Percentiles rank a stretch among this genome's conserved stretches.
phyloP scores from a whole-genome alignment of 2,888 invertebrate genomes.

The Cabera pusaria region DNA sequence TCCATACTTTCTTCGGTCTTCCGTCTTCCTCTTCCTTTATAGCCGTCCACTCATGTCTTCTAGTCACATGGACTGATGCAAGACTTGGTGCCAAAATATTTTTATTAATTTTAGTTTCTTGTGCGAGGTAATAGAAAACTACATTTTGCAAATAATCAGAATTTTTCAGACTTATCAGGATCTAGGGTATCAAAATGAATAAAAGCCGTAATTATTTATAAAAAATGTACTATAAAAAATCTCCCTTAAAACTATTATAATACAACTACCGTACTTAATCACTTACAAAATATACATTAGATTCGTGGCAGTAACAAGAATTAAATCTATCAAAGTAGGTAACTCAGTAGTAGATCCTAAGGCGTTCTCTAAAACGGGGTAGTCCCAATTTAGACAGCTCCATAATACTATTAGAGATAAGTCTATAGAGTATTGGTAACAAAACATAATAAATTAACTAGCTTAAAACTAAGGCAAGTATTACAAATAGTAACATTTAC shows the following conservation, averaged over 20 bases:
- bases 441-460: slow-evolving; percentile 41
- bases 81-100: no score
- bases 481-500: slow-evolving; percentile 19
- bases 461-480: slow-evolving; percentile 28
- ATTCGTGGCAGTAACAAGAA: slow-evolving; percentile 53
- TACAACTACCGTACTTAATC: slow-evolving; percentile 45
- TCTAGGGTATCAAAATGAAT: no score
- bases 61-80: no score
- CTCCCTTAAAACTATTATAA: slow-evolving; percentile 52
- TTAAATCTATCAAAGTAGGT: slow-evolving; percentile 47
- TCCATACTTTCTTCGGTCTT: no score
- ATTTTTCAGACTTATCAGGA: no score
- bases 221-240: slow-evolving; percentile 62
- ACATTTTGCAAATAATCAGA: no score
- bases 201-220: slow-evolving; percentile 39
- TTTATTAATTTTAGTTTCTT: no score
- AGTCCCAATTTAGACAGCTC: slow-evolving; percentile 27
- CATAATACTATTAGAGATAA: slow-evolving; percentile 28
- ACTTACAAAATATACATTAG: slow-evolving; percentile 61
- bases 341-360: slow-evolving; percentile 52
- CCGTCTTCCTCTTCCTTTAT: no score
- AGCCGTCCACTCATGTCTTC: no score
- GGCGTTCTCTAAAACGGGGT: slow-evolving; percentile 35
- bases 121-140: no score
- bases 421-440: slow-evolving; percentile 40